Evolutionary conservation across 2,888 invertebrate genomes (phyloP).

Genomic region (Schizaphis graminum): DNA sequence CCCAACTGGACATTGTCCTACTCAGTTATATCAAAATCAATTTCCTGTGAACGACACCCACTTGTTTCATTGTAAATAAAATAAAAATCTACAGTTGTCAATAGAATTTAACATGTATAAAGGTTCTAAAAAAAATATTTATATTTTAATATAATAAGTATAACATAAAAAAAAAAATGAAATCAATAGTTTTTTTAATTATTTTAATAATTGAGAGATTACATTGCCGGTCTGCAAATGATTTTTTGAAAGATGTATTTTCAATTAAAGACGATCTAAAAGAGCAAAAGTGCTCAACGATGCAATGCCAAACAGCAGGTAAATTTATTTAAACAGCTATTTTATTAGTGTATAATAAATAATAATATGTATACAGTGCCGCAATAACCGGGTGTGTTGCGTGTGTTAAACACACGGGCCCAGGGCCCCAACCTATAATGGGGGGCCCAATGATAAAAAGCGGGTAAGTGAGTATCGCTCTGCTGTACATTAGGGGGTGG

Average conservation of each 20-base stretch:
- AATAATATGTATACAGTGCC: too few species aligned
- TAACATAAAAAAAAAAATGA: conserved; percentile 40
- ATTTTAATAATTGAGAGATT: not conserved
- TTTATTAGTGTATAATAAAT: not conserved
- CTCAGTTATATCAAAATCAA: conserved; percentile 36
- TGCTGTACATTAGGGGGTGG: too few species aligned
- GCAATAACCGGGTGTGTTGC: too few species aligned
- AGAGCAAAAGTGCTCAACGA: conserved; percentile 33
- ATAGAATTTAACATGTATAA: conserved; percentile 10
- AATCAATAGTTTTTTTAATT: not conserved
- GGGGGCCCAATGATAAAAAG: too few species aligned
- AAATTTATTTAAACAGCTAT: not conserved
- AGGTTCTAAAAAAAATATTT: not conserved
- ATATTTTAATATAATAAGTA: not conserved
- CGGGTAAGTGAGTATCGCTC: too few species aligned
- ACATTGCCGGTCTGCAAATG: conserved; percentile 42
- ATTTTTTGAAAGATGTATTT: conserved; percentile 58
- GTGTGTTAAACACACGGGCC: too few species aligned
- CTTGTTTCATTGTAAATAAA: conserved; percentile 6
- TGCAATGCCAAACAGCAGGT: conserved; percentile 63
- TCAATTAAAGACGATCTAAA: not conserved
- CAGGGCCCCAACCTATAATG: too few species aligned
- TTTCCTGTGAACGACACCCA: conserved; percentile 57
- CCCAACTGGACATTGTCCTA: conserved; percentile 1
- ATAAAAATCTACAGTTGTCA: not conserved